Base-by-base conservation (phyloP, 1,140 invertebrate species). In the Hirudo medicinalis region DNA sequence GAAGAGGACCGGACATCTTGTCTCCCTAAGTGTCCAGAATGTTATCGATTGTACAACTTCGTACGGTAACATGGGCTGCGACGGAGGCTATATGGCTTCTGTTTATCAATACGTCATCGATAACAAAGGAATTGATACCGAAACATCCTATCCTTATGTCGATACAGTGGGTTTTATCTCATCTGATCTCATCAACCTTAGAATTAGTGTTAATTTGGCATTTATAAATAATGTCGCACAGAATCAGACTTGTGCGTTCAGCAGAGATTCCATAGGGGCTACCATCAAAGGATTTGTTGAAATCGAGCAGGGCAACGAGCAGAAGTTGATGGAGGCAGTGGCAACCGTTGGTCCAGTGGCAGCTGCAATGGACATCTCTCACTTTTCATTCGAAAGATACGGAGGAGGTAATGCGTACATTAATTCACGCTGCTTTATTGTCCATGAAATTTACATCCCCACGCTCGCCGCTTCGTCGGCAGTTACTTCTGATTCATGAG, bases 41-140 rank as follows among this genome's bases (percentile, higher is more conserved):
- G 70, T 80, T 8, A 75, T 80, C 17, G 79, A 80, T 68, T 80
- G 79, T 79, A 94, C 92, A 0, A 69, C 55, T 13, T 25, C 32
- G 29, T 76, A 69, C 22, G 72, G 73, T 27, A 76, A 76, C 54
- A 40, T 71, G n/a, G 75, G 75, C 27, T 76, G 75, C 63, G 68
- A 69, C 25, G 75, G 75, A 54, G 75, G 75, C n/a, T 49, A 74
- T 22, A 76, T 76, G 75, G 72, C 74, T 22, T 63, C 69, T 70
- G 73, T 71, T 32, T 76, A 74, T 53, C 53, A 67, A 27, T 76
- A 76, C 54, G 66, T 76, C 19, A 67, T 73, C 36, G 69, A 72
- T 40, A 69, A 72, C 43, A 25, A 72, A 27, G 73, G 73, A 49
- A 49, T 69, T 70, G 73, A 74, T 60, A 74, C 73, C 5, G 73